phyloP scores from a whole-genome alignment of 2,888 invertebrate genomes.

The Thera obeliscata region DNA sequence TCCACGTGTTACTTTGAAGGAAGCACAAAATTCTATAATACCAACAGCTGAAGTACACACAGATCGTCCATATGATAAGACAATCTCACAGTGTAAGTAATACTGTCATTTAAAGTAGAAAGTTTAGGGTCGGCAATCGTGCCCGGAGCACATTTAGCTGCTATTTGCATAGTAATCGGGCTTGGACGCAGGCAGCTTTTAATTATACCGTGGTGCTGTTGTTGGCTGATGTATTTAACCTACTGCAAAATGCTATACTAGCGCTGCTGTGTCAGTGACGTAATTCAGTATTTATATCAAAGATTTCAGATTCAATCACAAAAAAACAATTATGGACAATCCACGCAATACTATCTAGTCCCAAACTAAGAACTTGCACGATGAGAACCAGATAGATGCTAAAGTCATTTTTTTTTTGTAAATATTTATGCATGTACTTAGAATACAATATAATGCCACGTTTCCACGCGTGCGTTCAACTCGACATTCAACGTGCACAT shows the following conservation, averaged over 20 bases:
- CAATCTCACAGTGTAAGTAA: constrained; percentile 37
- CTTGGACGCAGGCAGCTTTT: constrained; percentile 63
- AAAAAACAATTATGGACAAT: too few relatives aligned
- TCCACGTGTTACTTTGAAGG: not conserved
- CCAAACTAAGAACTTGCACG: too few relatives aligned
- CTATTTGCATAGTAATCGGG: constrained; percentile 78
- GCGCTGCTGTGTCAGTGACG: not conserved
- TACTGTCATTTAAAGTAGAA: constrained; percentile 40
- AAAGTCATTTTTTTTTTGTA: too few relatives aligned
- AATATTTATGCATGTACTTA: too few relatives aligned
- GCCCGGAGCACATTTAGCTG: constrained; percentile 61
- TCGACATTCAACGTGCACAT: too few relatives aligned
- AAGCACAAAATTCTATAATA: not conserved
- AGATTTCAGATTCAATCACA: too few relatives aligned
- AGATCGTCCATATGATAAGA: constrained; percentile 29
- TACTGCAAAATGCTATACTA: not conserved
- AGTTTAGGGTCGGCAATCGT: constrained; percentile 54
- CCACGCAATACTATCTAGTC: too few relatives aligned
- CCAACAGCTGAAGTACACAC: constrained; percentile 13
- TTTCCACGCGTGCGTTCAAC: too few relatives aligned
- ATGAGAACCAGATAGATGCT: too few relatives aligned
- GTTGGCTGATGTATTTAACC: constrained; percentile 21
- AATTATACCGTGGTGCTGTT: constrained; percentile 59
- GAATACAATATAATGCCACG: too few relatives aligned
- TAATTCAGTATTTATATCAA: too few relatives aligned